Evolutionary conservation across 1,140 invertebrate genomes (phyloP).

Genomic region (Nephila pilipes): DNA sequence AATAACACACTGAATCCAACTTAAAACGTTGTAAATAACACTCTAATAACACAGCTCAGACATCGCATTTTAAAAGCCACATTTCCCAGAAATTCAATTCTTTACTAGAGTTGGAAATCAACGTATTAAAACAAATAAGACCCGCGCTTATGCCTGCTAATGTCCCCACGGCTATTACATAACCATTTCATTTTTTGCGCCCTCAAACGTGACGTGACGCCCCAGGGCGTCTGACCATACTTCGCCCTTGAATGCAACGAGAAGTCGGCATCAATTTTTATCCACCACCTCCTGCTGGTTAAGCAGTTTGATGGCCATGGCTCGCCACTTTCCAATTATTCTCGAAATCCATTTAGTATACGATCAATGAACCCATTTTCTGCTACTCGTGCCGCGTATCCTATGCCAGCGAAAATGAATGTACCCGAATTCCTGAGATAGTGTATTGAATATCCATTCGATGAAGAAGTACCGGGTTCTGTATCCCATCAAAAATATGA

Average conservation of each 20-base stretch:
- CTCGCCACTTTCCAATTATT: constrained; percentile 46
- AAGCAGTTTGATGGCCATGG: constrained; percentile 6
- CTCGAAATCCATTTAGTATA: constrained; percentile 46
- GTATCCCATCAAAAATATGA: too few species aligned
- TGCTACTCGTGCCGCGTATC: neutral
- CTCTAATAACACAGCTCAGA: neutral
- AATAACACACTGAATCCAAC: too few species aligned
- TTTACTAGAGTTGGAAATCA: neutral
- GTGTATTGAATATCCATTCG: too few species aligned
- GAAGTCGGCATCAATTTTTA: constrained; percentile 33
- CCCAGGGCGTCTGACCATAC: constrained; percentile 21
- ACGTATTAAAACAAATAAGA: constrained; percentile 40
- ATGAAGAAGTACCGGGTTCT: too few species aligned
- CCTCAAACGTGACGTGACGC: constrained; percentile 1
- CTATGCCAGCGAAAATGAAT: neutral
- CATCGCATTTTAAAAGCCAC: neutral
- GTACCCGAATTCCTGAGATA: neutral
- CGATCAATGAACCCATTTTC: constrained; percentile 54
- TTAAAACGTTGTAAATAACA: neutral
- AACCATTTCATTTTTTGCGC: constrained; percentile 45
- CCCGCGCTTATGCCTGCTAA: constrained; percentile 36
- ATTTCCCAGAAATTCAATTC: neutral
- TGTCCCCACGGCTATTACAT: constrained; percentile 42
- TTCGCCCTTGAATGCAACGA: constrained; percentile 9
- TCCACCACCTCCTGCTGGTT: neutral